A percentile compares a stretch with the other conserved stretches of the same genome.
phyloP scores from a whole-genome alignment of 2,113 vertebrate species.

The Emydura subglobosa region DNA sequence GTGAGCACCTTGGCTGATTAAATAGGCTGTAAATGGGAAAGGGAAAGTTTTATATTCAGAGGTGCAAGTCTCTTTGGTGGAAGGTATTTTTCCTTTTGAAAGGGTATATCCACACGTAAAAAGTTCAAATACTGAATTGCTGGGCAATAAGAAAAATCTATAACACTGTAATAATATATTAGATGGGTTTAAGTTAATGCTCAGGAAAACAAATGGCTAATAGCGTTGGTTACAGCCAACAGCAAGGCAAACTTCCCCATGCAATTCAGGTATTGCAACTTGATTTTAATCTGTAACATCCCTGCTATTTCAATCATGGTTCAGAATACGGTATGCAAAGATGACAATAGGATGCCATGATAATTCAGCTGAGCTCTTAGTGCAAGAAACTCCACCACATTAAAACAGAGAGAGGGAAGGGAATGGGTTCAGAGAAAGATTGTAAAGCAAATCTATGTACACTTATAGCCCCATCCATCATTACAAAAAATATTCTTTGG shows the following conservation, averaged over 20 bases:
- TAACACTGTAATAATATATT: fast-evolving
- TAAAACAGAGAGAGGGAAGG: constrained; percentile 51
- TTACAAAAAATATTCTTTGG: constrained; percentile 31
- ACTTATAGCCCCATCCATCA: constrained; percentile 23
- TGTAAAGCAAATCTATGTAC: constrained; percentile 40
- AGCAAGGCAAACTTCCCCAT: constrained; percentile 11
- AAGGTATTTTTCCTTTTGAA: not conserved
- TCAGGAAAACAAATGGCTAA: constrained; percentile 3
- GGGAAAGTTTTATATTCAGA: not conserved
- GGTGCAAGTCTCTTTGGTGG: not conserved
- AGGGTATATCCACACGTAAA: not conserved
- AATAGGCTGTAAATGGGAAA: not conserved
- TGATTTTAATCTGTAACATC: not conserved
- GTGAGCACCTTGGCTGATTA: not conserved
- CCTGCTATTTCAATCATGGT: not conserved
- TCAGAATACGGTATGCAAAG: not conserved
- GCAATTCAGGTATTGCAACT: not conserved
- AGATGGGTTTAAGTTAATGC: not conserved
- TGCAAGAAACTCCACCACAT: constrained; percentile 19
- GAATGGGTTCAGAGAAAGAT: constrained; percentile 37
- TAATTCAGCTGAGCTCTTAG: constrained; percentile 38
- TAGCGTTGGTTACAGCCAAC: not conserved
- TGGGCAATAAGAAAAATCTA: not conserved
- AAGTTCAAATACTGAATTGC: not conserved
- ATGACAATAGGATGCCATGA: not conserved